A percentile compares a stretch with the other conserved stretches of the same genome.
phyloP scores from a whole-genome alignment of 2,797 vertebrate genomes.

The Anomalospiza imberbis region DNA sequence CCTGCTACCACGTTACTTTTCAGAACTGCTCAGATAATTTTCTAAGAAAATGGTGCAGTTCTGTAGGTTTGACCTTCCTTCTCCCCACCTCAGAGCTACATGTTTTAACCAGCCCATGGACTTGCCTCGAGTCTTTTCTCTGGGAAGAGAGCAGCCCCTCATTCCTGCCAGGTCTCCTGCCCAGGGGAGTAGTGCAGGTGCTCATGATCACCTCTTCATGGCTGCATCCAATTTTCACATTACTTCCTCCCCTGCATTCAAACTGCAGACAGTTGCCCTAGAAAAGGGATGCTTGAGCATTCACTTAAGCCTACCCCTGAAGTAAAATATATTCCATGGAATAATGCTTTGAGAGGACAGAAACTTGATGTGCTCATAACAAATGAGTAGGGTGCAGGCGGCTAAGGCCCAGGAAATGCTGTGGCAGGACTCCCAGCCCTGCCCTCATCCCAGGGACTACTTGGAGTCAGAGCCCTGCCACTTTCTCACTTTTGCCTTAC shows the following conservation, averaged over 20 bases:
- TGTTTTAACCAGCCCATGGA: not conserved
- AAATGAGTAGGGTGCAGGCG: rapidly evolving
- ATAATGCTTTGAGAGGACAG: not conserved
- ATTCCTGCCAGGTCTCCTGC: not conserved
- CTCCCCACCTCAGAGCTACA: not conserved
- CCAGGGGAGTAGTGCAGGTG: not conserved
- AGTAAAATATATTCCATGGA: not conserved
- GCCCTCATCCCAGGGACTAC: not conserved
- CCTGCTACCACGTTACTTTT: not conserved
- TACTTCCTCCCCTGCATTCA: not conserved
- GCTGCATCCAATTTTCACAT: not conserved
- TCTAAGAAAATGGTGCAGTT: not conserved
- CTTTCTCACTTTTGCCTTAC: not conserved
- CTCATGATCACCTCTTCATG: not conserved
- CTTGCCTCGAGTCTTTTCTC: not conserved
- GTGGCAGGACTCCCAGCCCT: not conserved
- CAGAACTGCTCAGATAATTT: not conserved
- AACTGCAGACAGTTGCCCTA: not conserved
- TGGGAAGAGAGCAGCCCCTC: not conserved
- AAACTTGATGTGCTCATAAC: not conserved
- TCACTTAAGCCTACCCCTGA: not conserved
- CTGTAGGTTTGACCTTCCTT: not conserved
- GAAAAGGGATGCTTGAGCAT: not conserved
- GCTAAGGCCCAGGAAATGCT: not conserved
- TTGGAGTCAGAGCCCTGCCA: not conserved